phyloP scores from a whole-genome alignment of 2,797 vertebrate species.

The Danio jaintianensis region DNA sequence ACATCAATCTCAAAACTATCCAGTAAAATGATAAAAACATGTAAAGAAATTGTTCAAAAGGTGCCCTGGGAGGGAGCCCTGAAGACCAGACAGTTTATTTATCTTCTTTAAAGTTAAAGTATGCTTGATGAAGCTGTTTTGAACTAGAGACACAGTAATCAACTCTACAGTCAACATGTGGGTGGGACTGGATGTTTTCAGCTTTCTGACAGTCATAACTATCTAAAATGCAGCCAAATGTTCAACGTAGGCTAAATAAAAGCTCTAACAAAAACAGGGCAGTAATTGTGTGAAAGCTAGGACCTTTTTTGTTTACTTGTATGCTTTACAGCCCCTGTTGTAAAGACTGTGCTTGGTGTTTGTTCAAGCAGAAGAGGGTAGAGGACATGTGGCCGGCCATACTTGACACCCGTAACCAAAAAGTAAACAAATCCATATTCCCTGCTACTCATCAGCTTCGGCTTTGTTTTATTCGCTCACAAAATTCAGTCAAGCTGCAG shows the following conservation, averaged over 20 bases:
- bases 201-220: conserved; percentile 7
- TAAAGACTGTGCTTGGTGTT: conserved; percentile 55
- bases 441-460: conserved; percentile 41
- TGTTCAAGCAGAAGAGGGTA: conserved; percentile 51
- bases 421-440: conserved; percentile 65
- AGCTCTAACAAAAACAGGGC: conserved; percentile 10
- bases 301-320: conserved; percentile 63
- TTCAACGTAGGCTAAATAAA: conserved; percentile 18
- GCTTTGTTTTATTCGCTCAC: conserved; percentile 62
- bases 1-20: background rate
- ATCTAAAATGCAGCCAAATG: conserved; percentile 4
- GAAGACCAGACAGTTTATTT: conserved; percentile 6
- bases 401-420: conserved; percentile 68
- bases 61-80: background rate
- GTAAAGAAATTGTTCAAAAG: background rate
- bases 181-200: conserved; percentile 24
- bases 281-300: conserved; percentile 5
- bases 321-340: conserved; percentile 47
- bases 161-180: conserved; percentile 19
- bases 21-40: background rate
- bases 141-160: background rate
- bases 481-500: conserved; percentile 62
- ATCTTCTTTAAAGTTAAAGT: background rate
- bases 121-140: background rate
- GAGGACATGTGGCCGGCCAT: conserved; percentile 48